Base-by-base conservation (phyloP, 1,140 invertebrate species). In the Ceratina japonica region DNA sequence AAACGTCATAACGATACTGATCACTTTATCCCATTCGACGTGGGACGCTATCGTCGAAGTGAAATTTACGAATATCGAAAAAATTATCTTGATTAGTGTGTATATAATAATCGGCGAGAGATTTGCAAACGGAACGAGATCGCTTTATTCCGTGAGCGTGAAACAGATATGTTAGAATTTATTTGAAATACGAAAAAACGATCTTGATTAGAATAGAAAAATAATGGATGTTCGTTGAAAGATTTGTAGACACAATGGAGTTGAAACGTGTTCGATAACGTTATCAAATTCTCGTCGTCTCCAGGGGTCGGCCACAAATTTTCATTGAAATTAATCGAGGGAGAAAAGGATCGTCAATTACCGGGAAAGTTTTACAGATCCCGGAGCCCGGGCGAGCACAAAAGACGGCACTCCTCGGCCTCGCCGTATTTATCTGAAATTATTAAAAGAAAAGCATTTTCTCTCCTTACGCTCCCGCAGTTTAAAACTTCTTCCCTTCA, bases 381-480 rank as follows among this genome's bases (percentile, higher is more conserved):
- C 22, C 83, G 75, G 58, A 68, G 37, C 37, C 61, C 31, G 37
- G 24, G 22, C 51, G 80, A 70, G 59, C 63, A 86, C 84, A 86
- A 86, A 85, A 85, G 79, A 72, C 72, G 78, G 68, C 49, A 72
- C 79, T 80, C 80, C 24, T 56, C 75, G 70, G 56, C 79, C 62
- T 62, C 77, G 66, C 62, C 77, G 83, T 86, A 86, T 86, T 86
- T 86, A 86, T 86, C 84, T 74, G 77, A 73, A 81, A 86, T 86
- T 86, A 86, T 86, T 86, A 86, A 86, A 86, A 86, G 85, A 81
- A 86, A 86, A 86, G 85, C 84, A 83, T 86, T 86, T 86, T 86
- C 37, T 44, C 37, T 44, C 83, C 78, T 86, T 86, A 85, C 83
- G 83, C 73, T 86, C 76, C 83, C 84, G 73, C 83, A 82, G 83